Percentiles rank a stretch among this genome's conserved stretches.
Conservation (phyloP, 2,888 invertebrate genomes). For the Nomada ruficornis region DNA sequence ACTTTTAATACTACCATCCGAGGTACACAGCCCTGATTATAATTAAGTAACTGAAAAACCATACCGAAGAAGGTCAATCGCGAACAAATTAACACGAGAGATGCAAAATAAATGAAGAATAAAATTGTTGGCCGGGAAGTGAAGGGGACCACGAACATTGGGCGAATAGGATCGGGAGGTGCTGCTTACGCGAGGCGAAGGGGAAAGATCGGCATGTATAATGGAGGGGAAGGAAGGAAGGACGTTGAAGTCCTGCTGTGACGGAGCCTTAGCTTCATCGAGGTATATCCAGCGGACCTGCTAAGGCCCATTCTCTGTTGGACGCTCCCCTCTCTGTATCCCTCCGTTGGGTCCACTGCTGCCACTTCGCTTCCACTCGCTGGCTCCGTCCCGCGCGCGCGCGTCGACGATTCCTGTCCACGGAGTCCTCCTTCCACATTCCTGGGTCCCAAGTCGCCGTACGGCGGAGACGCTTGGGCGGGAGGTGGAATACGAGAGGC, state of each 20-base stretch:
- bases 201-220: constrained; percentile 50
- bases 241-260: constrained; percentile 81
- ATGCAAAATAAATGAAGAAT: not conserved
- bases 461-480: constrained; percentile 72
- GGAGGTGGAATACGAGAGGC: constrained; percentile 80
- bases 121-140: constrained; percentile 16
- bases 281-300: constrained; percentile 84
- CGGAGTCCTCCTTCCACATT: constrained; percentile 76
- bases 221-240: constrained; percentile 62
- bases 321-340: constrained; percentile 64
- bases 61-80: not conserved
- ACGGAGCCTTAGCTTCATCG: constrained; percentile 79
- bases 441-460: constrained; percentile 73
- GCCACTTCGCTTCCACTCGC: constrained; percentile 46
- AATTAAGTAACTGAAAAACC: too few species aligned
- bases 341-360: constrained; percentile 58
- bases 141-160: constrained; percentile 36
- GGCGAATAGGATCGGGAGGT: constrained; percentile 75
- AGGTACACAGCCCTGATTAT: too few species aligned
- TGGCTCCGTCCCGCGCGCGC: constrained; percentile 51
- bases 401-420: constrained; percentile 71
- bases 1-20: too few species aligned
- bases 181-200: constrained; percentile 74
- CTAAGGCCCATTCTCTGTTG: constrained; percentile 79
- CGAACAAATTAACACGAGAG: too few species aligned